Evolutionary conservation across 1,140 invertebrate species (phyloP).

Genomic region (Papilio xuthus): DNA sequence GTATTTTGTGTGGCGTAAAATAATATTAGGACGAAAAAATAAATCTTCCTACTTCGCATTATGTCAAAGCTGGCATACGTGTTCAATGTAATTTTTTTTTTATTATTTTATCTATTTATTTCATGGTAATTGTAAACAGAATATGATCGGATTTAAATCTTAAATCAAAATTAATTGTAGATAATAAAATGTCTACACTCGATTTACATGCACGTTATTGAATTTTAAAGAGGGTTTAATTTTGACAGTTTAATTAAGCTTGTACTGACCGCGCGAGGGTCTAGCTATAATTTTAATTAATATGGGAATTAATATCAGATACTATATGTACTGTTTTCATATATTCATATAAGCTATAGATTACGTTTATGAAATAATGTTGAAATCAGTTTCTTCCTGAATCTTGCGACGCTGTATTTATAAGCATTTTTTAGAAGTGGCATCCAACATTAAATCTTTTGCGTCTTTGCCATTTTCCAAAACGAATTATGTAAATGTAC

Average conservation of each 20-base stretch:
- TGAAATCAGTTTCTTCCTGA: no score
- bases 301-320: background rate
- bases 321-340: background rate
- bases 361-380: background rate
- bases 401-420: no score
- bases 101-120: no score
- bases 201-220: constrained; percentile 46
- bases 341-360: background rate
- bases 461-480: background rate
- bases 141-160: background rate
- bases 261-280: constrained; percentile 61
- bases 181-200: constrained; percentile 34
- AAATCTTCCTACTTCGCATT: no score
- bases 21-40: no score
- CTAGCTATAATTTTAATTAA: constrained; percentile 52
- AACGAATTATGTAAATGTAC: background rate
- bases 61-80: no score
- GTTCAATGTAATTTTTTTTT: no score
- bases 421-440: background rate
- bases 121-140: background rate
- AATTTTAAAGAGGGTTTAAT: constrained; percentile 48
- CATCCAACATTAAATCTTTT: background rate
- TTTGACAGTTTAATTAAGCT: constrained; percentile 73
- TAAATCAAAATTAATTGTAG: constrained; percentile 5
- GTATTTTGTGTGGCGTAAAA: background rate